Base-by-base conservation (phyloP, 1,140 invertebrate genomes). In the Pararge aegeria region DNA sequence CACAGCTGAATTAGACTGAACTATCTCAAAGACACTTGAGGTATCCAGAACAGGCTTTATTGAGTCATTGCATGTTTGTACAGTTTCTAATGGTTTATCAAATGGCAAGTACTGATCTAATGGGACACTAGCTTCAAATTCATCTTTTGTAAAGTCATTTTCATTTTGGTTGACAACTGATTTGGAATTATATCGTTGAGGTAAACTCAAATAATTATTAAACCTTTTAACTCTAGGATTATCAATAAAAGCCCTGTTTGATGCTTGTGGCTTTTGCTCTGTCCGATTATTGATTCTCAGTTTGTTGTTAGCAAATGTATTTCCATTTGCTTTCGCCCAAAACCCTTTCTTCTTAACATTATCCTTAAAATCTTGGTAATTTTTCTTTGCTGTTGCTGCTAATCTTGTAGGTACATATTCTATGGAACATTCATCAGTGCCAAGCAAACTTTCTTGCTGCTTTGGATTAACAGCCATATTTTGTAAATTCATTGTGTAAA, bases 321-420 rank as follows among this genome's bases (percentile, higher is more conserved):
- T 61, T 21, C 78, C 74, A 78, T 89, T 88, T 13, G 79, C 85
- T 66, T 87, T 89, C 4, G 85, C 85, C 87, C 87, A 90, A 58
- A 77, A 85, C 16, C 80, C 84, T 67, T 89, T 89, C 44, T 66
- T 82, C 49, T 78, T 78, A 6, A 90, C 81, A 83, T 88, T 87
- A 50, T 88, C 73, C 68, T 87, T 90, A 44, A 91, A 91, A 34
- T 87, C 75, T 67, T 89, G 82, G 60, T 90, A 90, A 65, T 90
- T 90, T 63, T 81, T 81, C 61, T 89, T 89, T 19, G 81, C 78
- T 53, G 76, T 80, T 9, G 78, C 80, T 40, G 86, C 83, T 21
- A 90, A 64, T 63, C 80, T 90, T 30, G 86, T 90, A 2, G 90
- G 90, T 20, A 91, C 78, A 78, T 91, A 91, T 67, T 91, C 90